A percentile compares a stretch with the other conserved stretches of the same genome.
These are phyloP conservation scores for Parochlus steinenii DNA, from an alignment of 2,888 invertebrate genomes.

Conservation along the genomic window DNA sequence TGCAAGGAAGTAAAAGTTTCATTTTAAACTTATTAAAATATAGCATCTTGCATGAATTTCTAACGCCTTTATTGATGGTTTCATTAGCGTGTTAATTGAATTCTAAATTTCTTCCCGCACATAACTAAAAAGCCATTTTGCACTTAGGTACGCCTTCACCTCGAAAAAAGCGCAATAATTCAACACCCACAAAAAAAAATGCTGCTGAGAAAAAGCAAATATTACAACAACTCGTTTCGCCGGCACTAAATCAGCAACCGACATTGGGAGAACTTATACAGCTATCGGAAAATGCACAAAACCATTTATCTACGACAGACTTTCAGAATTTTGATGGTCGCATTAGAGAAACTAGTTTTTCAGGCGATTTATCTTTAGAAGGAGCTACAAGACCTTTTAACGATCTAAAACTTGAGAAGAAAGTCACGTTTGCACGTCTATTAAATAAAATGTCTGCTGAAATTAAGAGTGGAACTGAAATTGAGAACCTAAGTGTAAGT, in stretches of 20 bases:
- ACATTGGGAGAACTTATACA: slow-evolving; percentile 59
- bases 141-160: slow-evolving; percentile 55
- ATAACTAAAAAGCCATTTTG: slow-evolving; percentile 3
- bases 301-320: slow-evolving; percentile 34
- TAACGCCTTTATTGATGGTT: no score
- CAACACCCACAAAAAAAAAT: slow-evolving; percentile 60
- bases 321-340: slow-evolving; percentile 33
- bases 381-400: slow-evolving; percentile 25
- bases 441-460: slow-evolving; percentile 60
- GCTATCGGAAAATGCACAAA: slow-evolving; percentile 43
- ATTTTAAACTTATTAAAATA: no score
- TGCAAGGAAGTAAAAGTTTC: no score
- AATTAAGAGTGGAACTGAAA: slow-evolving; percentile 59
- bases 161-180: slow-evolving; percentile 62
- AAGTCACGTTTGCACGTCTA: slow-evolving; percentile 59
- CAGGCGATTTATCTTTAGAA: slow-evolving; percentile 34
- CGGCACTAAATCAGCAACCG: slow-evolving; percentile 39
- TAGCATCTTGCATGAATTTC: no score
- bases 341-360: slow-evolving; percentile 43
- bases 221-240: slow-evolving; percentile 57
- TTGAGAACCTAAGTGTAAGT: slow-evolving; percentile 38
- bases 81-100: no score
- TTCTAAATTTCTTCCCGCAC: no score
- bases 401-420: slow-evolving; percentile 57
- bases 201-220: slow-evolving; percentile 64